phyloP scores from a whole-genome alignment of 2,888 invertebrate genomes.

The Osmoderma eremita region DNA sequence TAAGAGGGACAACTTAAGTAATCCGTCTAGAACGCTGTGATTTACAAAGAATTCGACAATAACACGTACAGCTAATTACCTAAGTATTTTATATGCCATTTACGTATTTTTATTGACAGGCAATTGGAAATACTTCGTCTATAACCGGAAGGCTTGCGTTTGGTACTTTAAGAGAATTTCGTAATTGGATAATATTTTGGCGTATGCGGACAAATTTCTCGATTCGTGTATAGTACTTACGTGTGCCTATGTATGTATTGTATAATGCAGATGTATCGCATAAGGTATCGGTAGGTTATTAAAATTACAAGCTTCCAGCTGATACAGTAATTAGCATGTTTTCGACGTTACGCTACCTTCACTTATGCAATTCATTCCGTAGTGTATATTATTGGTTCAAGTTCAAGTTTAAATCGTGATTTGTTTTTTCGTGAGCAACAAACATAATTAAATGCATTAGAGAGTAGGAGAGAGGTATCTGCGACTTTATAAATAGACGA shows the following conservation, averaged over 20 bases:
- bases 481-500: too few relatives aligned
- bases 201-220: conserved; percentile 3
- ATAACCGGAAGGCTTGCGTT: conserved; percentile 30
- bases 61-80: conserved; percentile 39
- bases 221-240: not conserved
- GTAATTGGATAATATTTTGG: conserved; percentile 38
- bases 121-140: conserved; percentile 28
- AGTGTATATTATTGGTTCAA: not conserved
- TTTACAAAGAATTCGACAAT: conserved; percentile 42
- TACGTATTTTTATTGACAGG: conserved; percentile 31
- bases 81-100: conserved; percentile 34
- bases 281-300: not conserved
- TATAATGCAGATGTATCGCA: not conserved
- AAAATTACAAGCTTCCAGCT: conserved; percentile 23
- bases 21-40: conserved; percentile 37
- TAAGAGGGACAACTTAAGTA: conserved; percentile 44
- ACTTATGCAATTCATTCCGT: conserved; percentile 1
- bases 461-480: too few relatives aligned
- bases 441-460: too few relatives aligned
- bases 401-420: conserved; percentile 2
- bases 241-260: not conserved
- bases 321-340: conserved; percentile 10
- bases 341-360: conserved; percentile 1
- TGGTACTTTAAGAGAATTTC: conserved; percentile 27
- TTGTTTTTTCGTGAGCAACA: too few relatives aligned